Evolutionary conservation across 2,888 invertebrate species (phyloP).

Genomic region (Oeneis ivallda): DNA sequence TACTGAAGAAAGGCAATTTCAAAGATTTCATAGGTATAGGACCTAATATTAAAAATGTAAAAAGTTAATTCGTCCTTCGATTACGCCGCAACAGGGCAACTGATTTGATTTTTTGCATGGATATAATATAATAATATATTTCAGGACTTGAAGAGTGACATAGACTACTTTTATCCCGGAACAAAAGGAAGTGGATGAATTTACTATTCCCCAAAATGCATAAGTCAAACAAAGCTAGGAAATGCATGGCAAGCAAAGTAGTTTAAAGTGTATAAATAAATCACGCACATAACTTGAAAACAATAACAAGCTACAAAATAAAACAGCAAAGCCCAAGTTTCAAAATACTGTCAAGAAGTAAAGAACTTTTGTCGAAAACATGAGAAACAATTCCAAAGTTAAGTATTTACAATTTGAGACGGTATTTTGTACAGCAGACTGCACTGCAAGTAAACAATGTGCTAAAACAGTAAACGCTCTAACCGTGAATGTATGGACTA

Average conservation of each 20-base stretch:
- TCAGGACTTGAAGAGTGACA: too few species aligned
- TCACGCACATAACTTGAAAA: slow-evolving; percentile 15
- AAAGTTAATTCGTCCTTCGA: too few species aligned
- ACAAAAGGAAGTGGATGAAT: too few species aligned
- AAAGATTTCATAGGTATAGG: too few species aligned
- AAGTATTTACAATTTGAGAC: slow-evolving; percentile 18
- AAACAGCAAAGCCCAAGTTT: slow-evolving; percentile 15
- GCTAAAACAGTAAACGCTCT: slow-evolving; percentile 39
- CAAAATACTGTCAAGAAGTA: slow-evolving; percentile 4
- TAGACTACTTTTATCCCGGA: too few species aligned
- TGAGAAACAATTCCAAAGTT: slow-evolving; percentile 11
- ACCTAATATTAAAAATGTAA: too few species aligned
- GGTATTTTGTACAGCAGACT: slow-evolving; percentile 28
- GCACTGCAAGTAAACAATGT: slow-evolving; percentile 41
- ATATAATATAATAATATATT: too few species aligned
- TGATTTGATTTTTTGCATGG: too few species aligned
- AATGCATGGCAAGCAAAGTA: not conserved
- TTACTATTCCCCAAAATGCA: too few species aligned
- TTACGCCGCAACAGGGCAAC: too few species aligned
- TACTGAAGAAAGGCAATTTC: too few species aligned
- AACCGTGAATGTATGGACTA: slow-evolving; percentile 28
- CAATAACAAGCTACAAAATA: slow-evolving; percentile 15
- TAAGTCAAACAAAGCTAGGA: not conserved
- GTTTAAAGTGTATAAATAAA: not conserved
- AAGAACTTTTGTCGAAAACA: slow-evolving; percentile 22